phyloP scores from a whole-genome alignment of 2,797 vertebrate species.

The Poecile montanus region DNA sequence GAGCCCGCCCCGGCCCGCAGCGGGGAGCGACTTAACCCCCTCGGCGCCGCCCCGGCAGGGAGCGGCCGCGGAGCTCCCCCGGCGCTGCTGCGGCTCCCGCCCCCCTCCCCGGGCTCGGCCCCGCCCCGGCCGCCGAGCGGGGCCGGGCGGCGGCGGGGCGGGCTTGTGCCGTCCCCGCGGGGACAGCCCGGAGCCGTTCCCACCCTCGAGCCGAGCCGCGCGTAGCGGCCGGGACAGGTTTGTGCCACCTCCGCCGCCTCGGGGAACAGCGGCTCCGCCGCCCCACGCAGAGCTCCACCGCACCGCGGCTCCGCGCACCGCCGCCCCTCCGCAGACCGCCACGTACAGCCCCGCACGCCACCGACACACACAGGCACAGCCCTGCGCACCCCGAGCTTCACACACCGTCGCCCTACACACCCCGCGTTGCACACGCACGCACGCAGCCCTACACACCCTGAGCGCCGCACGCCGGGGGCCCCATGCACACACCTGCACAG shows the following conservation, averaged over 20 bases:
- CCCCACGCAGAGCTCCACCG: background rate
- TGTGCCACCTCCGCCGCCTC: background rate
- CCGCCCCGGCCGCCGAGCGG: background rate
- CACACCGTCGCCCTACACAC: background rate
- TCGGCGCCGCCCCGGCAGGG: background rate
- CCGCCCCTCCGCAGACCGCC: background rate
- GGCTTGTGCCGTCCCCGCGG: background rate
- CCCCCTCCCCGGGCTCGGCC: background rate
- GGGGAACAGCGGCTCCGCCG: background rate
- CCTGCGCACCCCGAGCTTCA: background rate
- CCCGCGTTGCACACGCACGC: background rate
- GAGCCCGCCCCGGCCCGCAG: background rate
- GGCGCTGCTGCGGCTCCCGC: background rate
- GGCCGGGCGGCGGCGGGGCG: background rate
- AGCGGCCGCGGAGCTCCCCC: background rate
- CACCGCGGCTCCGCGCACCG: background rate
- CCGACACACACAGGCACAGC: background rate
- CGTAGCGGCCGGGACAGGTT: background rate
- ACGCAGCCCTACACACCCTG: background rate
- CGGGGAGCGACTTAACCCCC: conserved; percentile 32
- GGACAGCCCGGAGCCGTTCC: background rate
- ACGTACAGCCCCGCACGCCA: background rate
- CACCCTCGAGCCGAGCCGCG: background rate
- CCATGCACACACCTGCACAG: background rate
- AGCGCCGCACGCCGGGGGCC: fast-evolving